phyloP scores from a whole-genome alignment of 2,113 vertebrate species.

The Tylochromis polylepis region DNA sequence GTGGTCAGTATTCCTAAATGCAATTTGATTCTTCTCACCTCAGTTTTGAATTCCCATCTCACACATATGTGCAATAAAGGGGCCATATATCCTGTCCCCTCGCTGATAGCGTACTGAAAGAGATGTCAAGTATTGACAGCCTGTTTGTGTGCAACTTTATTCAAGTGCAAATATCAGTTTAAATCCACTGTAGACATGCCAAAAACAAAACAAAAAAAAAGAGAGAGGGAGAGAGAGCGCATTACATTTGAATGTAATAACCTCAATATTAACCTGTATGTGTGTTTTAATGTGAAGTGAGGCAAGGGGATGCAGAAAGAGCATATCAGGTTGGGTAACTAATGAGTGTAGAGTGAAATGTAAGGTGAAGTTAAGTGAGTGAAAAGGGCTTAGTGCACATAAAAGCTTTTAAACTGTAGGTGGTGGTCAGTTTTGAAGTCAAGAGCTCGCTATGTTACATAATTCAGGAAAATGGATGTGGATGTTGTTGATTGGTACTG shows the following conservation, averaged over 20 bases:
- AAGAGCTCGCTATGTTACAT: background rate
- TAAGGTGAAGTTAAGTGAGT: background rate
- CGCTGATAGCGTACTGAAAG: slow-evolving; percentile 12
- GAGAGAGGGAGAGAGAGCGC: background rate
- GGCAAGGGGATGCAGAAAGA: background rate
- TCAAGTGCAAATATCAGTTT: slow-evolving; percentile 15
- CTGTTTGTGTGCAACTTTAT: background rate
- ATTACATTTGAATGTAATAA: slow-evolving; percentile 53
- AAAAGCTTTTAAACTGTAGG: background rate
- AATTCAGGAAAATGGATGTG: background rate
- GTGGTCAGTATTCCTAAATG: background rate
- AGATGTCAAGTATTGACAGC: background rate
- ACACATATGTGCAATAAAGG: slow-evolving; percentile 64
- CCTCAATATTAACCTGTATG: background rate
- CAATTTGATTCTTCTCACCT: background rate
- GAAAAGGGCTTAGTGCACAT: background rate
- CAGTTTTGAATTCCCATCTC: background rate
- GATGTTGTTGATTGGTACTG: slow-evolving; percentile 18
- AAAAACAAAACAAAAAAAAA: background rate
- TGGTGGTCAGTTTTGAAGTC: background rate
- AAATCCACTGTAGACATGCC: slow-evolving; percentile 43
- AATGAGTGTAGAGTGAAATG: background rate
- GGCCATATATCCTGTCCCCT: background rate
- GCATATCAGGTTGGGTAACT: background rate
- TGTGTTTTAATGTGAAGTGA: slow-evolving; percentile 6